Conservation (phyloP, 2,888 invertebrate species). For the Ramazzottius varieornatus region DNA sequence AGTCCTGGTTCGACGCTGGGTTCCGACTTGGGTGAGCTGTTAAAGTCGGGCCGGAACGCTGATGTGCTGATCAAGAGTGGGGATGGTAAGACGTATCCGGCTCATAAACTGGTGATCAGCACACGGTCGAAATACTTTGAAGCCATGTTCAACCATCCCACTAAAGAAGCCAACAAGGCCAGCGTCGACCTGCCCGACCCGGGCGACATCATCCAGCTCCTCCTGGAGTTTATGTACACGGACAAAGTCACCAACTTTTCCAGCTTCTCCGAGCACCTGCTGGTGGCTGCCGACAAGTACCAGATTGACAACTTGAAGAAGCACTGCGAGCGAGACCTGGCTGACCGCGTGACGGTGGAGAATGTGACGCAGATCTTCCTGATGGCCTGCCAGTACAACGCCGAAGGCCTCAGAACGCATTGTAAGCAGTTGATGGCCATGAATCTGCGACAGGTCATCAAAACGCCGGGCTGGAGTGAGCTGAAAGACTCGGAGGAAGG, state of each 20-base stretch:
- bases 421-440: background rate
- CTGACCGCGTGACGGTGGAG: background rate
- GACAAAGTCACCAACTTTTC: background rate
- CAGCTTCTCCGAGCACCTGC: background rate
- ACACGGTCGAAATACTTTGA: background rate
- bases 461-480: background rate
- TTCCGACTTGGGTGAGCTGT: background rate
- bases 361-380: background rate
- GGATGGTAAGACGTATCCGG: background rate
- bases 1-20: background rate
- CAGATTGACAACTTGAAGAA: background rate
- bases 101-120: background rate
- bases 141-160: background rate
- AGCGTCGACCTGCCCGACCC: conserved; percentile 1
- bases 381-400: background rate
- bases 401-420: background rate
- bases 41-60: background rate
- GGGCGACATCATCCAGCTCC: background rate
- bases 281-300: background rate
- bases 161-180: conserved; percentile 1
- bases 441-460: background rate
- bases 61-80: background rate
- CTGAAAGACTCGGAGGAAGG: conserved; percentile 2
- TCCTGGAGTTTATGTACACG: conserved; percentile 3
- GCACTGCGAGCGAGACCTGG: background rate